Percentiles rank a stretch among this genome's conserved stretches.
phyloP scores from a whole-genome alignment of 2,113 vertebrate genomes.

The Heloderma charlesbogerti region DNA sequence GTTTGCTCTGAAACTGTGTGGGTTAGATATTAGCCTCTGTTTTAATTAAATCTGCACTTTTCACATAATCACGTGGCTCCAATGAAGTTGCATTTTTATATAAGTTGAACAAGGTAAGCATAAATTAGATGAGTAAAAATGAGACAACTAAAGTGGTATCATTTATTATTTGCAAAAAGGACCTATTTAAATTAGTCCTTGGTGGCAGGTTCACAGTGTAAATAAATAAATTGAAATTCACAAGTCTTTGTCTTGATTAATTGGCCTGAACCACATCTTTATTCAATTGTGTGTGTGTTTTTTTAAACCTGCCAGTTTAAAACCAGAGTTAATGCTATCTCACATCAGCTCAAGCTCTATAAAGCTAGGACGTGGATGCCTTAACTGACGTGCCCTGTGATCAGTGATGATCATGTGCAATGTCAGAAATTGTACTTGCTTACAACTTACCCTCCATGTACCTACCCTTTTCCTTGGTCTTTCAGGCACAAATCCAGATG shows the following conservation, averaged over 20 bases:
- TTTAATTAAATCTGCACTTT: constrained; percentile 19
- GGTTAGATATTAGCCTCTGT: background rate
- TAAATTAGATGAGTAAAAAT: constrained; percentile 10
- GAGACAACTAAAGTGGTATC: background rate
- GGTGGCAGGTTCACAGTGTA: background rate
- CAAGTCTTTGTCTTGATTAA: background rate
- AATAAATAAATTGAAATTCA: background rate
- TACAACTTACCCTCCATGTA: no score
- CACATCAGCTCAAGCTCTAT: no score
- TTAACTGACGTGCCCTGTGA: no score
- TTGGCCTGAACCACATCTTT: background rate
- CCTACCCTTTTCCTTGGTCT: no score
- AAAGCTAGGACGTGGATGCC: no score
- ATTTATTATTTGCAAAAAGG: background rate
- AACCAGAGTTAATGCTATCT: no score
- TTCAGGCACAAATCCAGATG: no score
- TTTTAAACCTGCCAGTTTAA: no score
- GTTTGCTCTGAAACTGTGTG: background rate
- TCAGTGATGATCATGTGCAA: no score
- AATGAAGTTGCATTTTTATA: constrained; percentile 20
- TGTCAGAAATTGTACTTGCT: no score
- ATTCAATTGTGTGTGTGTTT: no score
- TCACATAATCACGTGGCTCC: constrained; percentile 8
- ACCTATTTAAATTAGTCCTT: background rate
- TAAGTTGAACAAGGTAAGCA: background rate